A percentile compares a stretch with the other conserved stretches of the same genome.
Conservation (phyloP, 2,888 invertebrate genomes). For the Hylaea fasciaria region DNA sequence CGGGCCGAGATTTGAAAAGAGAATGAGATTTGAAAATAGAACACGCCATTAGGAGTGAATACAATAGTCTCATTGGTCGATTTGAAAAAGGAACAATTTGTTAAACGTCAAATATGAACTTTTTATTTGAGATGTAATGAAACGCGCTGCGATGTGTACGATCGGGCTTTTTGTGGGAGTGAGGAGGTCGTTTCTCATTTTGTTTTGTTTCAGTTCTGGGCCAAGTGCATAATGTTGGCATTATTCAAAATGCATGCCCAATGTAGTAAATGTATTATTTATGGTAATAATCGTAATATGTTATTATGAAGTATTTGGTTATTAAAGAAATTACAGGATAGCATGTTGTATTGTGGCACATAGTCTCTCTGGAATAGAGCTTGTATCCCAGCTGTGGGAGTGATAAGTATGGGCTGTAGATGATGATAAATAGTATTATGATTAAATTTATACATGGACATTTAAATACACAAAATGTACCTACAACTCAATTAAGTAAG, state of each 20-base stretch:
- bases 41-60: conserved; percentile 83
- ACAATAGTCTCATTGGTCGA: conserved; percentile 85
- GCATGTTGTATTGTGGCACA: too few species aligned
- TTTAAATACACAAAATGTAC: too few species aligned
- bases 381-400: too few species aligned
- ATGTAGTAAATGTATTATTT: too few species aligned
- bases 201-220: conserved; percentile 64
- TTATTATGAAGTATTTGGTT: not conserved
- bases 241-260: too few species aligned
- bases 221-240: conserved; percentile 21
- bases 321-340: too few species aligned
- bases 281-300: too few species aligned
- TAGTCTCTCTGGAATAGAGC: too few species aligned
- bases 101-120: conserved; percentile 85
- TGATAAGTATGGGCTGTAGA: too few species aligned
- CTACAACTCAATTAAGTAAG: too few species aligned
- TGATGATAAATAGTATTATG: too few species aligned
- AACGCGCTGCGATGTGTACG: conserved; percentile 75
- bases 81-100: conserved; percentile 85
- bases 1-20: conserved; percentile 82
- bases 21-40: conserved; percentile 85
- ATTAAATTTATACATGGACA: too few species aligned
- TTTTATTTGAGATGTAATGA: conserved; percentile 81
- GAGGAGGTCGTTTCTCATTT: conserved; percentile 76
- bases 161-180: conserved; percentile 78